These are phyloP conservation scores for Ennomos fuscantarius DNA, from an alignment of 2,888 invertebrate genomes.

Conservation along the genomic window DNA sequence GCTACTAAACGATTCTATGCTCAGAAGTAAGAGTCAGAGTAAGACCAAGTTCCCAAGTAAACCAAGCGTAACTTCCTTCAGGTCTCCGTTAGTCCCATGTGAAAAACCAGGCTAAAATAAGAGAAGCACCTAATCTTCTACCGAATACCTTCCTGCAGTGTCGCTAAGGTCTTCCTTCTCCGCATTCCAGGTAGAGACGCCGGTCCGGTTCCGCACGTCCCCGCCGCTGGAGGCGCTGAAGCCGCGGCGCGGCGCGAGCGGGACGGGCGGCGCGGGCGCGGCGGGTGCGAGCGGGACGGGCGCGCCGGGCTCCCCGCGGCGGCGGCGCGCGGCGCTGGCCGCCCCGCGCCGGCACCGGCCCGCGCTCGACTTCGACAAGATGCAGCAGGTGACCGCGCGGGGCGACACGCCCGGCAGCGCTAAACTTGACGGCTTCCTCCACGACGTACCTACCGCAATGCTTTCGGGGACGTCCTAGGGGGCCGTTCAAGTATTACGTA, in stretches of 20 bases:
- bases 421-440: too few relatives aligned
- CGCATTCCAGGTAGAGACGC: slow-evolving; percentile 87
- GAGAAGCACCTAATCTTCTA: too few relatives aligned
- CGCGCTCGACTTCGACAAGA: slow-evolving; percentile 97
- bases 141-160: neutral
- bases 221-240: slow-evolving; percentile 96
- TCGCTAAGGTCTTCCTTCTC: neutral
- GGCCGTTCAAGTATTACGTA: too few relatives aligned
- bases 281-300: slow-evolving; percentile 82
- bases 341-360: slow-evolving; percentile 88
- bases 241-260: slow-evolving; percentile 87
- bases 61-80: too few relatives aligned
- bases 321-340: slow-evolving; percentile 78
- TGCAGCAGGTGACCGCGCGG: slow-evolving; percentile 91
- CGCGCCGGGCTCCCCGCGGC: slow-evolving; percentile 67
- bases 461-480: too few relatives aligned
- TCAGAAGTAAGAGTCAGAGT: too few relatives aligned
- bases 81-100: too few relatives aligned
- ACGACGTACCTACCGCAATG: too few relatives aligned
- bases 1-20: too few relatives aligned
- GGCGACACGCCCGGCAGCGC: too few relatives aligned
- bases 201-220: slow-evolving; percentile 95
- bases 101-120: too few relatives aligned
- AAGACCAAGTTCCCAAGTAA: too few relatives aligned
- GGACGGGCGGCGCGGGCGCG: slow-evolving; percentile 51